These are phyloP conservation scores for Menura novaehollandiae DNA, from an alignment of 2,113 vertebrate genomes.

Conservation along the genomic window DNA sequence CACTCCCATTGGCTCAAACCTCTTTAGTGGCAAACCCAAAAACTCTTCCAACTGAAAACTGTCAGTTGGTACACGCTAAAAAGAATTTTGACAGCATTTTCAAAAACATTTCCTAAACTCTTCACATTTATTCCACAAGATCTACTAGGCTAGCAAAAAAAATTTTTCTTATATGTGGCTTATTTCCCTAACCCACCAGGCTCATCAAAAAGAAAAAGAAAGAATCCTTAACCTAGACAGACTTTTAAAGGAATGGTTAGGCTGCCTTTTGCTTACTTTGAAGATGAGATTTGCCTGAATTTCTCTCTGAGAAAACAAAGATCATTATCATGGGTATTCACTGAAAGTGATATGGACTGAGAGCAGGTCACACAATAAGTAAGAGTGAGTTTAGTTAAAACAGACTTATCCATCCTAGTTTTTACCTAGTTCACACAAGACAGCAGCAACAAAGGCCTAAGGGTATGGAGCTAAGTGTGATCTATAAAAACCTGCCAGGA, in stretches of 20 bases:
- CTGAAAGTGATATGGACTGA: not conserved
- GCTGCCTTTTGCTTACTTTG: not conserved
- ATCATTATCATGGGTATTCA: not conserved
- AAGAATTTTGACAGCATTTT: not conserved
- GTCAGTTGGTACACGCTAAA: not conserved
- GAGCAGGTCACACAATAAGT: not conserved
- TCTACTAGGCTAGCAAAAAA: not conserved
- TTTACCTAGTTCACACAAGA: not conserved
- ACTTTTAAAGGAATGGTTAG: not conserved
- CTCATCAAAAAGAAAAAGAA: rapidly evolving
- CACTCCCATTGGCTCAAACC: not conserved
- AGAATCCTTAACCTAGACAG: not conserved
- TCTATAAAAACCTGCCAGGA: not conserved
- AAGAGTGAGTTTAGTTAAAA: not conserved
- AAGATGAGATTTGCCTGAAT: not conserved
- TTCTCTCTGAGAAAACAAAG: not conserved
- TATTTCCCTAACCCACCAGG: not conserved
- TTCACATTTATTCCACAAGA: not conserved
- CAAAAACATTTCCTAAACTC: not conserved
- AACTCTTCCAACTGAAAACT: not conserved
- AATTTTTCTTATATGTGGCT: not conserved
- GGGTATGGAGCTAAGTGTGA: not conserved
- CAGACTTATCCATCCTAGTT: not conserved
- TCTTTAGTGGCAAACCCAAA: not conserved
- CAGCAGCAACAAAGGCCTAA: not conserved